Base-by-base conservation (phyloP, 53 echinoderm and acorn worm species). In the Pentamera pediparva region DNA sequence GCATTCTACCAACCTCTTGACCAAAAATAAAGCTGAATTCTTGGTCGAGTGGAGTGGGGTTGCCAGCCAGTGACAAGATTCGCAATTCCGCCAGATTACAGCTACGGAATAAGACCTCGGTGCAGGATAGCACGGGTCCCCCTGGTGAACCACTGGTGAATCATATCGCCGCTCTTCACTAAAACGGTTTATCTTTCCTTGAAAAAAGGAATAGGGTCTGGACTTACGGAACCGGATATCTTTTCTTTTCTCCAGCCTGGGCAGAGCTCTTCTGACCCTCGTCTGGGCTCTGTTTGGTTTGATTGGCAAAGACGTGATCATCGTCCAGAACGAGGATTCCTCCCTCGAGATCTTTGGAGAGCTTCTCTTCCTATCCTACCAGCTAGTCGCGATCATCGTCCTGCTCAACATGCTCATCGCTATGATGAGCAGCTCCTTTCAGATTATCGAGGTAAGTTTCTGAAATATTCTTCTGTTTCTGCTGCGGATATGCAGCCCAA, bases 401-500 rank as follows among this genome's bases (percentile, higher is more conserved):
- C 82, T 98, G 1, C 84, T 98, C 36, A 98, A 98, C 56, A 98
- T 98, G 98, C 81, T 98, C 3, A 98, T 98, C 45, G 98, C 98
- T 53, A 98, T 98, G 98, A 98, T 98, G 98, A 98, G 98, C 41
- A 98, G 78, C 67, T 98, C 98, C 2, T 98, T 91, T 52, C 91
- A 98, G 59, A 90, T 75, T 29, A 98, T 98, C 9, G 89, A 98
- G 98, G 98, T 98, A 75, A 65, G 11, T 45, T n/a, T n/a, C n/a
- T n/a, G n/a, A n/a, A n/a, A n/a, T n/a, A n/a, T n/a, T n/a, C n/a
- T n/a, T n/a, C n/a, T n/a, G n/a, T n/a, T n/a, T n/a, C n/a, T n/a
- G n/a, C n/a, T n/a, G n/a, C n/a, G n/a, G n/a, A n/a, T n/a, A n/a
- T n/a, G n/a, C n/a, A n/a, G n/a, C n/a, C n/a, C n/a, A n/a, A n/a